A percentile compares a stretch with the other conserved stretches of the same genome.
Evolutionary conservation across 2,113 vertebrate genomes (phyloP).

Genomic region (Protomyctophum bolini): DNA sequence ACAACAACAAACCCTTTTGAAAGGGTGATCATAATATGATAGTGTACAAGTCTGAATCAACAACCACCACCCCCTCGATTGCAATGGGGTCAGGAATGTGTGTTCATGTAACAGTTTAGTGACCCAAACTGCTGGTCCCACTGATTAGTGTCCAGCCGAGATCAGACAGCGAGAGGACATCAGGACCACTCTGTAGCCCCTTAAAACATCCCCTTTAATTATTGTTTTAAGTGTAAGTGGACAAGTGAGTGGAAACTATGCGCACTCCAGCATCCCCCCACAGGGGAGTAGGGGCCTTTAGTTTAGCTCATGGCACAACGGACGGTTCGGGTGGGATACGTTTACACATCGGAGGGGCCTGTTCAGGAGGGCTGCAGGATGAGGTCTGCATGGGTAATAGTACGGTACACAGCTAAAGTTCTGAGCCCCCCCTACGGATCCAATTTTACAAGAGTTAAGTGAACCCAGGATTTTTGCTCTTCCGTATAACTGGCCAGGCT

Average conservation of each 20-base stretch:
- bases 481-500: not conserved
- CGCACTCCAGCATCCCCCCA: conserved; percentile 59
- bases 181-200: conserved; percentile 55
- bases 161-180: conserved; percentile 67
- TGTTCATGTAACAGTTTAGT: conserved; percentile 47
- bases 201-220: conserved; percentile 74
- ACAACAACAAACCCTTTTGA: not conserved
- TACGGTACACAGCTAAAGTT: not conserved
- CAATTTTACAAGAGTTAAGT: no score
- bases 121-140: conserved; percentile 61
- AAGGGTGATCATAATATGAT: conserved; percentile 9
- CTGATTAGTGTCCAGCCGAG: conserved; percentile 67
- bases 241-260: conserved; percentile 80
- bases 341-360: conserved; percentile 63
- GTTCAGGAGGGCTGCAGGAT: conserved; percentile 43
- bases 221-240: conserved; percentile 73
- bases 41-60: conserved; percentile 18
- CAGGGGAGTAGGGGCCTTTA: conserved; percentile 20
- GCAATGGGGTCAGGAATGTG: conserved; percentile 44
- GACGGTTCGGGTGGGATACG: conserved; percentile 50
- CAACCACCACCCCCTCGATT: conserved; percentile 25
- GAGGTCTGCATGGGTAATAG: conserved; percentile 6
- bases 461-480: no score
- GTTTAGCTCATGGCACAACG: conserved; percentile 29
- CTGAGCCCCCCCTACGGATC: no score